Conservation (phyloP, 2,888 invertebrate species). For the Phortica okadai region DNA sequence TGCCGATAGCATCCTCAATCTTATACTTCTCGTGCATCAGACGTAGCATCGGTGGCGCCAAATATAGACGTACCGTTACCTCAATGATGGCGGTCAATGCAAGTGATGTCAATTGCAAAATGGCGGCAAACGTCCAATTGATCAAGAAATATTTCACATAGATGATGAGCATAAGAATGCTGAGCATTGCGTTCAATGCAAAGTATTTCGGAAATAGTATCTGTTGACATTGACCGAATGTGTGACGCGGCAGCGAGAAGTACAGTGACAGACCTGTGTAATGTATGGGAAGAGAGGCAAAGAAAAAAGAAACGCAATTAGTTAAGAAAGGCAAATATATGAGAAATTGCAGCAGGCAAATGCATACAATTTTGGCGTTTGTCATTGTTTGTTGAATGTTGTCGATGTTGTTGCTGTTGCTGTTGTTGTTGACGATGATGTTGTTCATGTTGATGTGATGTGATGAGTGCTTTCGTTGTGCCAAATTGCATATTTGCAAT, state of each 20-base stretch:
- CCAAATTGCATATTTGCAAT: too few relatives aligned
- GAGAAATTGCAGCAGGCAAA: too few relatives aligned
- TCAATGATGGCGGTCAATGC: constrained; percentile 80
- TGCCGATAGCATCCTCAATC: constrained; percentile 86
- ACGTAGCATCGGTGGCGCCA: constrained; percentile 85
- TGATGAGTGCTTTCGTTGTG: too few relatives aligned
- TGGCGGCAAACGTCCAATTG: constrained; percentile 79
- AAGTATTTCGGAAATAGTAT: constrained; percentile 92
- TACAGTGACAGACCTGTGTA: constrained; percentile 87
- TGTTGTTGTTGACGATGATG: too few relatives aligned
- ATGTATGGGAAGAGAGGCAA: neutral
- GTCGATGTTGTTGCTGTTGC: too few relatives aligned
- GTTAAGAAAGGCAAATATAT: too few relatives aligned
- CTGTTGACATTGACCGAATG: constrained; percentile 91
- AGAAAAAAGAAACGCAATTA: too few relatives aligned
- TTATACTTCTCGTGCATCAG: constrained; percentile 86
- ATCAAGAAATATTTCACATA: constrained; percentile 78
- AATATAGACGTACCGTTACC: constrained; percentile 84
- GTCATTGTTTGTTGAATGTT: too few relatives aligned
- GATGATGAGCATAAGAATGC: constrained; percentile 84
- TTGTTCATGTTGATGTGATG: too few relatives aligned
- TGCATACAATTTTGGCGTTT: too few relatives aligned
- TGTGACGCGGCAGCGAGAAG: constrained; percentile 89
- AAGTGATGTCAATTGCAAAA: constrained; percentile 77
- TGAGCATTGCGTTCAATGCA: constrained; percentile 85